Conservation (phyloP, 2,113 vertebrate genomes). For the Urocitellus parryii region DNA sequence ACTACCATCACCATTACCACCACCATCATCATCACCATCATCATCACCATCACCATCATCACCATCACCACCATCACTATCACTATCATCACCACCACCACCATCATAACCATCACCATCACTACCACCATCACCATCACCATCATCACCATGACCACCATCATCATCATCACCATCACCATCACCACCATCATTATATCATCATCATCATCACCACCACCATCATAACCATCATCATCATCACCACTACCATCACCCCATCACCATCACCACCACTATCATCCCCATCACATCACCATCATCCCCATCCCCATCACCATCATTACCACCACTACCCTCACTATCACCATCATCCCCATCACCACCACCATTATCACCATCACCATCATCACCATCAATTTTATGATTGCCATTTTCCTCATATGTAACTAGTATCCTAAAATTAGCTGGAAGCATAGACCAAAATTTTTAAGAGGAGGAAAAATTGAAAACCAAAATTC, state of each 20-base stretch:
- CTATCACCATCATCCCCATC: not conserved
- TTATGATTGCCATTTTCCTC: not conserved
- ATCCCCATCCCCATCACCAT: no score
- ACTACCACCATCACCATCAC: not conserved
- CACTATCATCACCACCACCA: not conserved
- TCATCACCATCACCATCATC: rapidly evolving
- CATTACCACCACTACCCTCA: rapidly evolving
- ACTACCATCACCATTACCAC: rapidly evolving
- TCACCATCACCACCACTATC: rapidly evolving
- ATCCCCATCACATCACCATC: no score
- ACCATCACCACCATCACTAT: rapidly evolving
- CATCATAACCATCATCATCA: no score
- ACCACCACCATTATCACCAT: not conserved
- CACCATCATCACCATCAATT: no score
- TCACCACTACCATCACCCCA: no score
- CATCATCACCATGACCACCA: not conserved
- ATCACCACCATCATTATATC: no score
- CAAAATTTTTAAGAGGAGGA: not conserved
- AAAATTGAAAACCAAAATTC: not conserved
- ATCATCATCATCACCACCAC: no score
- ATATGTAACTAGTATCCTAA: not conserved
- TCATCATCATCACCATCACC: no score
- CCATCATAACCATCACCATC: rapidly evolving
- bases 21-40: no score
- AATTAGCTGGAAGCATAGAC: not conserved